Evolutionary conservation across 2,888 invertebrate species (phyloP).

Genomic region (Papilio gigon): DNA sequence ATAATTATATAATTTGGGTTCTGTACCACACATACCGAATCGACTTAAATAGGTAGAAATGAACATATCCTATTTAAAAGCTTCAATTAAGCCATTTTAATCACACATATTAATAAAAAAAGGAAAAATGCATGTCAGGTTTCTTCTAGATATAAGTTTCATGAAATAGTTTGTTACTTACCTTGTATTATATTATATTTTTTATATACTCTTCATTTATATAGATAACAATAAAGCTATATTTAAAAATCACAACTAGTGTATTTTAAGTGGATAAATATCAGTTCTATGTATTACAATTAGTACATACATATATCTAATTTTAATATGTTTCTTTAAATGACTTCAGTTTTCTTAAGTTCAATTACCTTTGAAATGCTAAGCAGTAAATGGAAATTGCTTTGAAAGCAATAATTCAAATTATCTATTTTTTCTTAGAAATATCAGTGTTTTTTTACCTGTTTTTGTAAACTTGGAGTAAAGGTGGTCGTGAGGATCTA

Average conservation of each 20-base stretch:
- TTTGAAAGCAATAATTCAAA: background rate
- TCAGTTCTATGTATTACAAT: background rate
- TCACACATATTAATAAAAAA: background rate
- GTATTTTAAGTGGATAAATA: background rate
- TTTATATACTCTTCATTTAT: background rate
- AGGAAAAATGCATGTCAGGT: background rate
- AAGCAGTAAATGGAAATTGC: background rate
- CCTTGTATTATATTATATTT: background rate
- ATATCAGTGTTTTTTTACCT: background rate
- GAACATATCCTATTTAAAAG: no score
- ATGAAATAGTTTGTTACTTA: background rate
- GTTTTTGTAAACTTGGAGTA: background rate
- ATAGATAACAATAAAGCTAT: background rate
- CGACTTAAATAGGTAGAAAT: no score
- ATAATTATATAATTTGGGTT: no score
- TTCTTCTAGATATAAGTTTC: background rate
- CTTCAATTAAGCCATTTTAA: no score
- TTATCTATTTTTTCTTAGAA: no score
- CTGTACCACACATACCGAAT: no score
- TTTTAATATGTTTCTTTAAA: background rate
- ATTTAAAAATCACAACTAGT: background rate
- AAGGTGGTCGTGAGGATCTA: slow-evolving; percentile 15
- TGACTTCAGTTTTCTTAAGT: background rate
- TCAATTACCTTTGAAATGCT: background rate
- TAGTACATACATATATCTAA: background rate